Evolutionary conservation across 1,140 invertebrate species (phyloP).

Genomic region (Eupeodes corollae): DNA sequence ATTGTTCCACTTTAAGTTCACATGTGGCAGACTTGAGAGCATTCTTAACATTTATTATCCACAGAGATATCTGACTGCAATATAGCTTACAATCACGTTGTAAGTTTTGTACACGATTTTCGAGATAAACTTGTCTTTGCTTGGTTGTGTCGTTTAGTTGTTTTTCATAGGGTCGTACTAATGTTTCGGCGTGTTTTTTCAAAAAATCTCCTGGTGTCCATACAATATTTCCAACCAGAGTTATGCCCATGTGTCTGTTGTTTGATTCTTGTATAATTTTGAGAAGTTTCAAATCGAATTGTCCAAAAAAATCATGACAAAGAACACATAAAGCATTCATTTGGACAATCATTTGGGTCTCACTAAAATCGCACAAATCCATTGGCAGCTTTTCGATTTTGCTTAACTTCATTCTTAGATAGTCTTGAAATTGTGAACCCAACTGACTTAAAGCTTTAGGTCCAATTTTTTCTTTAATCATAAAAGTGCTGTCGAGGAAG

Average conservation of each 20-base stretch:
- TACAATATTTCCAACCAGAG: constrained; percentile 59
- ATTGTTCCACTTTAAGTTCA: constrained; percentile 46
- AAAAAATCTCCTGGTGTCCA: constrained; percentile 75
- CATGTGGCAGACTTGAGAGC: constrained; percentile 41
- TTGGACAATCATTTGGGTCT: constrained; percentile 55
- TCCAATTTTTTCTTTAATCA: constrained; percentile 45
- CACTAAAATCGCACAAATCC: constrained; percentile 43
- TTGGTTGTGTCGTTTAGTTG: constrained; percentile 42
- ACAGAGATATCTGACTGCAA: constrained; percentile 42
- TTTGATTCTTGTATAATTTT: constrained; percentile 10
- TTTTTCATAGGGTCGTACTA: constrained; percentile 49
- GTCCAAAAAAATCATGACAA: constrained; percentile 62
- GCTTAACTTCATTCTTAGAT: constrained; percentile 51
- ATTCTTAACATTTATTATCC: constrained; percentile 52
- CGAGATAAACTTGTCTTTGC: constrained; percentile 46
- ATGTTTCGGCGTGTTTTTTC: constrained; percentile 46
- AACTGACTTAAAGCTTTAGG: constrained; percentile 52
- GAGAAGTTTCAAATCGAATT: constrained; percentile 56
- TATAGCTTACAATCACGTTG: constrained; percentile 45
- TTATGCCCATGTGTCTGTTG: constrained; percentile 55
- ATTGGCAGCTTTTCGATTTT: constrained; percentile 50
- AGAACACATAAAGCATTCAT: constrained; percentile 61
- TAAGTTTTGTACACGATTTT: constrained; percentile 45
- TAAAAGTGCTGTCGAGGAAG: constrained; percentile 52
- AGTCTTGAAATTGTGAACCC: constrained; percentile 58